phyloP scores from a whole-genome alignment of 2,888 invertebrate species.

The Hedya salicella region DNA sequence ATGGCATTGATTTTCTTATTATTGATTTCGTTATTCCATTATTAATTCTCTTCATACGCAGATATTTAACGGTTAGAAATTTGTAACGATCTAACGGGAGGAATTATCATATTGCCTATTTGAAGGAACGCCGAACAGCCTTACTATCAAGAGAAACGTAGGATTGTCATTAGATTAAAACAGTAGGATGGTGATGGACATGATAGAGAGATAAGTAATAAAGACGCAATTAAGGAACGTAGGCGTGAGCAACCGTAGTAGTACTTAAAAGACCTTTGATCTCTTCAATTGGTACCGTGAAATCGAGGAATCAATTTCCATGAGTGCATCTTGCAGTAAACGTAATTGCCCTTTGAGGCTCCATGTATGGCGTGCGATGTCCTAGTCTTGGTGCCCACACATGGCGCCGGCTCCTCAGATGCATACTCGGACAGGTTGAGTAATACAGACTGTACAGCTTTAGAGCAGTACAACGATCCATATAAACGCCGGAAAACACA shows the following conservation, averaged over 20 bases:
- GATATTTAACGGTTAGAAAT: too few species aligned
- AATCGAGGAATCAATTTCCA: slow-evolving; percentile 53
- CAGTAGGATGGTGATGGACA: slow-evolving; percentile 23
- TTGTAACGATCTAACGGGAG: neutral
- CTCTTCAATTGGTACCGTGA: slow-evolving; percentile 49
- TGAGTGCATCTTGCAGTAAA: slow-evolving; percentile 46
- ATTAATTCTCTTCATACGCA: neutral
- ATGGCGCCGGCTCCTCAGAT: slow-evolving; percentile 36
- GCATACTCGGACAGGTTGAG: slow-evolving; percentile 26
- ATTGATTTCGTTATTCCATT: neutral
- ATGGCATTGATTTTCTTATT: too few species aligned
- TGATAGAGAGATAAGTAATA: neutral
- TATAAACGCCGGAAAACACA: too few species aligned
- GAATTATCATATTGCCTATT: slow-evolving; percentile 12
- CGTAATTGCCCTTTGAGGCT: slow-evolving; percentile 57
- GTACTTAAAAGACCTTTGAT: slow-evolving; percentile 43
- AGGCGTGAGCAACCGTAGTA: slow-evolving; percentile 31
- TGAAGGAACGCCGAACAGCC: slow-evolving; percentile 14
- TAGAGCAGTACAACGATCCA: neutral
- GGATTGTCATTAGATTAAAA: slow-evolving; percentile 10
- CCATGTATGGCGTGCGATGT: slow-evolving; percentile 58
- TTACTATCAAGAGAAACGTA: slow-evolving; percentile 9
- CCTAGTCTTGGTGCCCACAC: slow-evolving; percentile 39
- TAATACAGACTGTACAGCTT: slow-evolving; percentile 6
- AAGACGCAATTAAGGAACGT: slow-evolving; percentile 10